Conservation (phyloP, 2,888 invertebrate genomes). For the Rapana venosa region DNA sequence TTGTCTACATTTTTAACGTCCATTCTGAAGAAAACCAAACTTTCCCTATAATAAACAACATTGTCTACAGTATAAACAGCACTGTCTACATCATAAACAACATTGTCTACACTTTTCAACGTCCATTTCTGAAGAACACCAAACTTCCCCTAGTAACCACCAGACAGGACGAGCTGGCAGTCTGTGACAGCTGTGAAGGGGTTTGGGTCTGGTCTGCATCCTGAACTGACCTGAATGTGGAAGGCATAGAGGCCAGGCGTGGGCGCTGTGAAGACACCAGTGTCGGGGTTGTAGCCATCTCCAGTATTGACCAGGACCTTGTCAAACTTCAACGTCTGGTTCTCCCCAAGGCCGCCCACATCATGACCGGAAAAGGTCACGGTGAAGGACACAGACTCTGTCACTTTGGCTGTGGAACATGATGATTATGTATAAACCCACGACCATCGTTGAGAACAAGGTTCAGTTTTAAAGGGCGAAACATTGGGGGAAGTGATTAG, state of each 20-base stretch:
- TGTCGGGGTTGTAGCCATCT: not conserved
- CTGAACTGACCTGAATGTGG: not conserved
- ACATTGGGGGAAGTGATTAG: too few species aligned
- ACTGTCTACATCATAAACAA: too few species aligned
- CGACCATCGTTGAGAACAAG: too few species aligned
- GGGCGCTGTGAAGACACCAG: constrained; percentile 13
- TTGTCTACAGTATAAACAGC: too few species aligned
- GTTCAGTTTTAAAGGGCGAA: too few species aligned
- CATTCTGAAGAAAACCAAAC: too few species aligned
- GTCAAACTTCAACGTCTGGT: constrained; percentile 26
- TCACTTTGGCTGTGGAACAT: constrained; percentile 4
- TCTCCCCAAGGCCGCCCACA: not conserved
- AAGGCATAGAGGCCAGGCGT: not conserved
- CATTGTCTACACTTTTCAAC: too few species aligned
- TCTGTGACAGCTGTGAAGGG: not conserved
- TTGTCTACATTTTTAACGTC: too few species aligned
- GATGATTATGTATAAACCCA: too few species aligned
- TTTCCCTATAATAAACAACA: too few species aligned
- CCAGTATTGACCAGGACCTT: constrained; percentile 8
- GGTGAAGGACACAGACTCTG: constrained; percentile 11
- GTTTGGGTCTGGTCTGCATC: not conserved
- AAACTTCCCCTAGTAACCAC: too few species aligned
- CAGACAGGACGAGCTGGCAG: not conserved
- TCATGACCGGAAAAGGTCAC: constrained; percentile 21
- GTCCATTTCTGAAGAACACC: too few species aligned